Conservation (phyloP, 2,113 vertebrate species). For the Chionodraco myersi region DNA sequence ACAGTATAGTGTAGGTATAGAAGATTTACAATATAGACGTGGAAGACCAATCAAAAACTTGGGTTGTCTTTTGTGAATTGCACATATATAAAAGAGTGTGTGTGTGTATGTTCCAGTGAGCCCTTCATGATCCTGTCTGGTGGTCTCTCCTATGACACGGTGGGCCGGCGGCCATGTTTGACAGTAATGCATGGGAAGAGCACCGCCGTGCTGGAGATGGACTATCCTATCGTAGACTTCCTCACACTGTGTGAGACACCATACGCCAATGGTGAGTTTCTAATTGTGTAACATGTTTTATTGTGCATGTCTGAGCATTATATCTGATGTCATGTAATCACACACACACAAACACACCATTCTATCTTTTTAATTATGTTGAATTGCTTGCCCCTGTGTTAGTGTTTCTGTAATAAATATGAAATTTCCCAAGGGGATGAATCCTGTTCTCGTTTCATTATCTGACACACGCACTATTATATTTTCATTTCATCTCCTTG, state of each 20-base stretch:
- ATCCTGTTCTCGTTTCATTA: slow-evolving; percentile 67
- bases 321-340: not conserved
- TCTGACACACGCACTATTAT: slow-evolving; percentile 45
- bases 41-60: not conserved
- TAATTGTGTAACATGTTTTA: not conserved
- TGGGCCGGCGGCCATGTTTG: slow-evolving; percentile 96
- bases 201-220: slow-evolving; percentile 98
- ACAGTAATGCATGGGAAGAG: slow-evolving; percentile 99
- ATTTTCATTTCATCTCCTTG: slow-evolving; percentile 55
- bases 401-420: slow-evolving; percentile 62
- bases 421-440: slow-evolving; percentile 71
- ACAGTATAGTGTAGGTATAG: not conserved
- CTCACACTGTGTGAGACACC: slow-evolving; percentile 99
- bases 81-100: not conserved
- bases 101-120: slow-evolving; percentile 85
- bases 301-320: not conserved
- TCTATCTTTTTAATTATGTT: slow-evolving; percentile 57
- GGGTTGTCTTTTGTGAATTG: not conserved
- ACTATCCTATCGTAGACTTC: slow-evolving; percentile 99
- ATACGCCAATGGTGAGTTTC: slow-evolving; percentile 91
- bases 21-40: not conserved
- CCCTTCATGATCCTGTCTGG: slow-evolving; percentile 99
- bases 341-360: slow-evolving; percentile 16
- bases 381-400: slow-evolving; percentile 22
- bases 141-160: slow-evolving; percentile 96